Evolutionary conservation across 1,140 invertebrate genomes (phyloP), one percentile per base, ranked within the genome.

Genomic region (Drosophila kikkawai): DNA sequence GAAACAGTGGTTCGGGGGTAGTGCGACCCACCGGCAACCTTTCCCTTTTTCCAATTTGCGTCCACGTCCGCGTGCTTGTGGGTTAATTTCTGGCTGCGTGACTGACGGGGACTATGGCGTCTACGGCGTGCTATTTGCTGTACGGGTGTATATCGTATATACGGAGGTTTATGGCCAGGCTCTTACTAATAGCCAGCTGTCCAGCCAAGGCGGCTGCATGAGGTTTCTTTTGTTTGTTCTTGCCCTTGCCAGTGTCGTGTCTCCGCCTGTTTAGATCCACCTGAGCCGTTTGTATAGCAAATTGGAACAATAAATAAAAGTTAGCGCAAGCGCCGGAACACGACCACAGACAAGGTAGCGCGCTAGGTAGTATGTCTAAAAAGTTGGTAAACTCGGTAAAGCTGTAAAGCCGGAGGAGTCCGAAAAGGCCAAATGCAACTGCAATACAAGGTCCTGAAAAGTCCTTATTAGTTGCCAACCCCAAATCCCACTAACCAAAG

Each of bases 51-150:
- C 41, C 76, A 61, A 45, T 63, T 79, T 79, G 76, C 58, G 75
- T 79, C 57, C 61, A 63, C 32, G 76, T 79, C 75, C 75, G 75
- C 65, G 59, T 71, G 66, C 50, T 79, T 79, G 75, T 64, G 76
- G 75, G 41, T 79, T 78, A 55, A 69, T 70, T 78, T 79, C 58
- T 64, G 65, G 57, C 75, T 79, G 75, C 75, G 75, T 79, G 75
- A 78, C 75, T 78, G 39, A 36, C 58, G 45, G 57, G 34, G 26
- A 32, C 48, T 51, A 34, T 6, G 26, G 15, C 48, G 48, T 32
- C 32, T 78, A 65, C 70, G 50, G 17, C 48, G 34, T 47, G 48
- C 53, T 56, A 56, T 36, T 53, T 61, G 37, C 44, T 29, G 34
- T 34, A 59, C 41, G 60, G n/a, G 9, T 34, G 37, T 66, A 45